Base-by-base conservation (phyloP, 2,888 invertebrate species). In the Hetaerina titia region DNA sequence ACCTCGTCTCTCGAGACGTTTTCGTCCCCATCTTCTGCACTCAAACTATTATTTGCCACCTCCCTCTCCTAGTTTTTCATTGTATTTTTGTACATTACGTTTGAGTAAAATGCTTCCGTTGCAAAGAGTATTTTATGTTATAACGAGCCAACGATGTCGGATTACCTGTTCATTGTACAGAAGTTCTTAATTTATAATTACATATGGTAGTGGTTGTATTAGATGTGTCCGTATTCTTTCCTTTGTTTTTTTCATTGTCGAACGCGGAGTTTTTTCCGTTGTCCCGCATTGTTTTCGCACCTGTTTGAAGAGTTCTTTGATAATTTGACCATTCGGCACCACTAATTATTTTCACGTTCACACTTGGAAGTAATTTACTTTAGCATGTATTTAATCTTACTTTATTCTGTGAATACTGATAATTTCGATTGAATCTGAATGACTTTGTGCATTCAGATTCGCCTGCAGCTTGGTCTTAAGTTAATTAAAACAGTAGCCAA, bases 401-500 rank as follows among this genome's bases (percentile, higher is more conserved):
- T 31, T 11, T 25, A 25, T n/a, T 19, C 56, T 92, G 92, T 92
- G 69, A 69, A 92, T 92, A 92, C 56, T 69, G 92, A 56, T 69
- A 57, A 5, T 74, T 7, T n/a, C n/a, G 69, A 56, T n/a, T 22
- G 56, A 69, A 63, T 64, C 25, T 69, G 69, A 69, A 22, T 89
- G 81, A 31, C 56, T 56, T n/a, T 56, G 11, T 13, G 22, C n/a
- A n/a, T 25, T 92, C 69, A 56, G 13, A n/a, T 64, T 64, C 69
- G 17, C 56, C 56, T 69, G 69, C 45, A 69, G 9, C 45, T 74
- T 74, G 92, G 56, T 92, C n/a, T 56, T 31, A 92, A 90, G 63
- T 63, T 74, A 64, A 92, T 56, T 13, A 22, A 92, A 15, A 92
- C 92, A 56, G n/a, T 74, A 92, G 69, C 92, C 92, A 92, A 92